Base-by-base conservation (phyloP, 2,888 invertebrate genomes). In the Phengaris alcon region DNA sequence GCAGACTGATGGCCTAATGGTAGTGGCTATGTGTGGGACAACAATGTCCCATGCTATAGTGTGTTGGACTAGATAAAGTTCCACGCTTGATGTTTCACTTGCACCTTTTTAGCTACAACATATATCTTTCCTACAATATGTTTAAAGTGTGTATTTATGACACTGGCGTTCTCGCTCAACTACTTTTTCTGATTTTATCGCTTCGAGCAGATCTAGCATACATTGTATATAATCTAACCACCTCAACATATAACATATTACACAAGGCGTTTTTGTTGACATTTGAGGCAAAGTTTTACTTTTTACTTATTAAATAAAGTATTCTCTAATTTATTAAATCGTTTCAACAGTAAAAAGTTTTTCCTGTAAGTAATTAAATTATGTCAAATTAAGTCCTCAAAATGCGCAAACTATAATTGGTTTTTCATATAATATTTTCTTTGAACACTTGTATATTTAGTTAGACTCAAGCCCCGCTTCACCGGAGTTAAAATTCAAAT, bases 61-160 rank as follows among this genome's bases (percentile, higher is more conserved):
- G 55, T n/a, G 3, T 22, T 22, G 22, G 22, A 22, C 22, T 22
- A 22, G 22, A 6, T 13, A 13, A 55, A 7, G 55, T 55, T 13
- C 55, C 54, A 55, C 55, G n/a, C 68, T 69, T 69, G 15, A 69
- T 48, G 48, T 68, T 68, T 46, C 46, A 68, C 68, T 69, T 69
- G 48, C 48, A 13, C 15, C 9, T 48, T 69, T 69, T 48, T 57
- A 64, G 64, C 64, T 64, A 12, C 64, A 64, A 12, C 64, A 15
- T 35, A 64, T 64, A 64, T 64, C 35, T 64, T 64, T 64, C 35
- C 64, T 35, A 64, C 64, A 64, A 64, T 64, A 64, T 64, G 64
- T 64, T 64, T 64, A 64, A 35, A 35, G 64, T 64, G 35, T 52
- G 9, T 22, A 59, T 5, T 64, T 12, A 15, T 35, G 35, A 35